Conservation (phyloP, 2,888 invertebrate genomes). For the Drosophila infuscata region DNA sequence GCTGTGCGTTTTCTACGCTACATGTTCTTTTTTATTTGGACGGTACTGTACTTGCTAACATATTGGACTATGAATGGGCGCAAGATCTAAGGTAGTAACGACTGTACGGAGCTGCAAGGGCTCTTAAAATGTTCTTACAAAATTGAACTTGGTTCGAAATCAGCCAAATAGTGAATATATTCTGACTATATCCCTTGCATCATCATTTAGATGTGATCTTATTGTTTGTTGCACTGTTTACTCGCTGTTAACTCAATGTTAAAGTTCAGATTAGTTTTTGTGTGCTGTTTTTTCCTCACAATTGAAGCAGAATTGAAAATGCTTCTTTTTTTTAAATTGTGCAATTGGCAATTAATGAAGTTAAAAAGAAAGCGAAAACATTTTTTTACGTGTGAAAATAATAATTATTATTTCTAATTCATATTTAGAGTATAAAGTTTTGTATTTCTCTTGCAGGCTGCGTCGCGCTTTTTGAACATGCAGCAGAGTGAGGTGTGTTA, state of each 20-base stretch:
- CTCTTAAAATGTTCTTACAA: slow-evolving; percentile 26
- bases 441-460: slow-evolving; percentile 25
- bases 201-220: slow-evolving; percentile 30
- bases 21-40: slow-evolving; percentile 50
- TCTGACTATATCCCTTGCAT: slow-evolving; percentile 1
- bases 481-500: slow-evolving; percentile 43
- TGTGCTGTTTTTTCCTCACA: slow-evolving; percentile 20
- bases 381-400: slow-evolving; percentile 14
- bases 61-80: slow-evolving; percentile 32
- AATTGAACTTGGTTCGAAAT: slow-evolving; percentile 15
- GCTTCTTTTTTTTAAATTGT: slow-evolving; percentile 33
- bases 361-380: slow-evolving; percentile 21
- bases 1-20: slow-evolving; percentile 56
- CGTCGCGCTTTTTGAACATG: slow-evolving; percentile 41
- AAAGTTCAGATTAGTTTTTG: slow-evolving; percentile 22
- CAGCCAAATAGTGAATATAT: neutral
- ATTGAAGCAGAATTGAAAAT: slow-evolving; percentile 28
- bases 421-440: slow-evolving; percentile 1
- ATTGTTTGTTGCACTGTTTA: slow-evolving; percentile 45
- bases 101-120: slow-evolving; percentile 26
- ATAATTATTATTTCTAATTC: slow-evolving; percentile 8
- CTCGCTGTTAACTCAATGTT: slow-evolving; percentile 36
- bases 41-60: slow-evolving; percentile 64
- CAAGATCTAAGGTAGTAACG: slow-evolving; percentile 4
- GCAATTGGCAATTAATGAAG: slow-evolving; percentile 35